A percentile compares a stretch with the other conserved stretches of the same genome.
phyloP scores from a whole-genome alignment of 2,888 invertebrate species.

The Embidobia sp. region DNA sequence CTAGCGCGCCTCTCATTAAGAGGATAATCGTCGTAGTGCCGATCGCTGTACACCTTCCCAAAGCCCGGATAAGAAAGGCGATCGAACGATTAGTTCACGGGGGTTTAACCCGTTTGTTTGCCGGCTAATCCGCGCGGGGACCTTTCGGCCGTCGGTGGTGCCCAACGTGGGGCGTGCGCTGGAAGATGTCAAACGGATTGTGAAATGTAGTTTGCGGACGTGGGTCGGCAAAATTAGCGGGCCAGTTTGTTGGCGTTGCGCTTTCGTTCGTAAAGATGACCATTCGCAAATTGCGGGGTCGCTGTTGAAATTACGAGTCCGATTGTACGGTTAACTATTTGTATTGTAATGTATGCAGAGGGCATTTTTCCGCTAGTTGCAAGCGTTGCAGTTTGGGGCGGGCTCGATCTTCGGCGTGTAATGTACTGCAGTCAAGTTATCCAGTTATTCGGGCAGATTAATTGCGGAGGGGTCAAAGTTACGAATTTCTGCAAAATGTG shows the following conservation, averaged over 20 bases:
- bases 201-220: constrained; percentile 48
- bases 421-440: no score
- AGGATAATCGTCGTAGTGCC: constrained; percentile 52
- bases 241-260: constrained; percentile 10
- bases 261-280: constrained; percentile 12
- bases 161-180: not conserved
- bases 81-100: constrained; percentile 45
- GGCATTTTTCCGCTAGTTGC: no score
- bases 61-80: constrained; percentile 51
- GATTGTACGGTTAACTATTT: not conserved
- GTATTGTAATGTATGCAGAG: no score
- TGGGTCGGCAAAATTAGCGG: constrained; percentile 18
- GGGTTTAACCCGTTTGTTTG: constrained; percentile 32
- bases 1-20: constrained; percentile 41
- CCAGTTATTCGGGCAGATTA: no score
- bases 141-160: not conserved
- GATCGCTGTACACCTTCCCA: constrained; percentile 48
- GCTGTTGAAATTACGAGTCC: no score
- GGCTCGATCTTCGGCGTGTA: no score
- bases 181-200: constrained; percentile 42
- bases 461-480: no score
- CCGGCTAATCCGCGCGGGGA: constrained; percentile 24
- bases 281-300: not conserved
- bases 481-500: no score
- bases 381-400: no score